phyloP scores from a whole-genome alignment of 2,113 vertebrate species.

The Onychostruthus taczanowskii region DNA sequence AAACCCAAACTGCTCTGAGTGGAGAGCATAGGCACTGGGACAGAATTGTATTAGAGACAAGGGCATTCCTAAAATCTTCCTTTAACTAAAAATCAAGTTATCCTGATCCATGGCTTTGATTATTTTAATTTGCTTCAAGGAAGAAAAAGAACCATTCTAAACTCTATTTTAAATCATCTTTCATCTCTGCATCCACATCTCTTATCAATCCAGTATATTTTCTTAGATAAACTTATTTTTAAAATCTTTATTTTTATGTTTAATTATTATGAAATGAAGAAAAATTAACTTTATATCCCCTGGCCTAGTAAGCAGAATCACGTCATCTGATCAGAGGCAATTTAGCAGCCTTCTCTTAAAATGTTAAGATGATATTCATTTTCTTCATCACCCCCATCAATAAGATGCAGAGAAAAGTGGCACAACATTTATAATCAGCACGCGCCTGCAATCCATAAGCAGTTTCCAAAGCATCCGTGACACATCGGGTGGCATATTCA shows the following conservation, averaged over 20 bases:
- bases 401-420: neutral
- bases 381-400: neutral
- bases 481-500: neutral
- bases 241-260: neutral
- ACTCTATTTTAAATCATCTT: neutral
- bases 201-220: neutral
- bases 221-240: neutral
- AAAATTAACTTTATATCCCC: neutral
- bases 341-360: neutral
- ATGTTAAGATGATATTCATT: neutral
- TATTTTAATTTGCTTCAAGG: neutral
- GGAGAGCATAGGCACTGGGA: neutral
- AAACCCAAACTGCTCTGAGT: neutral
- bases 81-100: neutral
- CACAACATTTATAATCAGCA: neutral
- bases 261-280: neutral
- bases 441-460: neutral
- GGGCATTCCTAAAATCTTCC: neutral
- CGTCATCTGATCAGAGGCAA: neutral
- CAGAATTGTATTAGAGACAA: neutral
- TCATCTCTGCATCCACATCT: neutral
- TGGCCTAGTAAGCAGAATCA: neutral
- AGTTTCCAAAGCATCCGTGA: neutral
- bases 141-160: neutral
- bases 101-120: neutral